Evolutionary conservation across 2,888 invertebrate genomes (phyloP).

Genomic region (Lumbricus terrestris): DNA sequence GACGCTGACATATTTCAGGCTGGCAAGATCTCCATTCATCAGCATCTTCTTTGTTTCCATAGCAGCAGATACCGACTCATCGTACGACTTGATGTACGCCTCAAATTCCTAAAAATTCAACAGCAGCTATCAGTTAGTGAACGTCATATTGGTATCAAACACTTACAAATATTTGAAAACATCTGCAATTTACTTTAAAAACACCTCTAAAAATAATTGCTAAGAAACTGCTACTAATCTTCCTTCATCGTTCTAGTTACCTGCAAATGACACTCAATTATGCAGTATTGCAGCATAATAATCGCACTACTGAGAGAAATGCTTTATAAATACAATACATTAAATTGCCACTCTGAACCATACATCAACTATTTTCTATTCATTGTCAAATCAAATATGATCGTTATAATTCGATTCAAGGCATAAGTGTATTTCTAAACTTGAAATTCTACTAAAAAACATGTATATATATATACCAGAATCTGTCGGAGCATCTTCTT

Average conservation of each 20-base stretch:
- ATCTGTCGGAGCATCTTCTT: not conserved
- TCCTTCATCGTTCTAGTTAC: not conserved
- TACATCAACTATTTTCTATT: not conserved
- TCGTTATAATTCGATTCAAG: not conserved
- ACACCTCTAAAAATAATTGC: not conserved
- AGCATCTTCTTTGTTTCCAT: constrained; percentile 22
- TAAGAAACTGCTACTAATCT: not conserved
- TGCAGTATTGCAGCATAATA: no score
- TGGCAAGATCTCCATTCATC: constrained; percentile 22
- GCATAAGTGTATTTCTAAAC: not conserved
- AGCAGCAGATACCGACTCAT: constrained; percentile 20
- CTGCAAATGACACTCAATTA: not conserved
- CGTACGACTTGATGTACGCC: constrained; percentile 31
- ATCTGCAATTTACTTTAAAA: not conserved
- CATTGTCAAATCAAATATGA: not conserved
- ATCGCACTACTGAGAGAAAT: no score
- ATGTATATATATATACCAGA: not conserved
- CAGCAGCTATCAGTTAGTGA: not conserved
- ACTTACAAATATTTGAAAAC: not conserved
- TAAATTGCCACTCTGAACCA: not conserved
- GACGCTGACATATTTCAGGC: constrained; percentile 34
- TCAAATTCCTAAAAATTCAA: constrained; percentile 31
- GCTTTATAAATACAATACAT: no score
- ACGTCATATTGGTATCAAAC: not conserved
- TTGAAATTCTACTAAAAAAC: not conserved